Conservation (phyloP, 2,888 invertebrate genomes). For the Rambutsinella grinnellia region DNA sequence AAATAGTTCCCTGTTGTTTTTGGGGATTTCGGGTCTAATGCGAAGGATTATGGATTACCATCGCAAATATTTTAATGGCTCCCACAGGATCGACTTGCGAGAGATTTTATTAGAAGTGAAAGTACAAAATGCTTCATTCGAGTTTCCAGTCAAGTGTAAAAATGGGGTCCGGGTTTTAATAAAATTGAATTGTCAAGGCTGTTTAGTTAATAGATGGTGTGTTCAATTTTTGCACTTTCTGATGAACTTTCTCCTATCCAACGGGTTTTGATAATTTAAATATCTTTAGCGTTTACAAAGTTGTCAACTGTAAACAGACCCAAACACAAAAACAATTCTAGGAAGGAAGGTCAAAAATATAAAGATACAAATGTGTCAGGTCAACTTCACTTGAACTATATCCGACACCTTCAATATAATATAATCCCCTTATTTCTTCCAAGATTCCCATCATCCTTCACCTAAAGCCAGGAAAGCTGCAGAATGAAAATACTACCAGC, state of each 20-base stretch:
- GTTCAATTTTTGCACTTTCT: neutral
- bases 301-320: neutral
- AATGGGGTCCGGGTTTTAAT: conserved; percentile 9
- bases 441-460: too few species aligned
- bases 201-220: conserved; percentile 1
- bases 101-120: too few species aligned
- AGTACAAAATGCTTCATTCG: conserved; percentile 30
- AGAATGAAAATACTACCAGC: too few species aligned
- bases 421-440: neutral
- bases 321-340: neutral
- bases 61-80: conserved; percentile 46
- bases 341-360: conserved; percentile 19
- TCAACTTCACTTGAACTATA: conserved; percentile 35
- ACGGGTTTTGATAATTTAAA: neutral
- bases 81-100: conserved; percentile 22
- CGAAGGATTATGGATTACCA: conserved; percentile 32
- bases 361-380: conserved; percentile 40
- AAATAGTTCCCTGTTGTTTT: neutral
- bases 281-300: too few species aligned
- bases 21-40: neutral
- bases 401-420: neutral
- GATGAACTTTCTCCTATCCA: neutral
- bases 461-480: too few species aligned
- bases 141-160: conserved; percentile 3
- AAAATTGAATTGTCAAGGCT: conserved; percentile 37